Evolutionary conservation across 1,140 invertebrate species (phyloP), one percentile per base, ranked within the genome.

Genomic region (Agrypnia vestita): DNA sequence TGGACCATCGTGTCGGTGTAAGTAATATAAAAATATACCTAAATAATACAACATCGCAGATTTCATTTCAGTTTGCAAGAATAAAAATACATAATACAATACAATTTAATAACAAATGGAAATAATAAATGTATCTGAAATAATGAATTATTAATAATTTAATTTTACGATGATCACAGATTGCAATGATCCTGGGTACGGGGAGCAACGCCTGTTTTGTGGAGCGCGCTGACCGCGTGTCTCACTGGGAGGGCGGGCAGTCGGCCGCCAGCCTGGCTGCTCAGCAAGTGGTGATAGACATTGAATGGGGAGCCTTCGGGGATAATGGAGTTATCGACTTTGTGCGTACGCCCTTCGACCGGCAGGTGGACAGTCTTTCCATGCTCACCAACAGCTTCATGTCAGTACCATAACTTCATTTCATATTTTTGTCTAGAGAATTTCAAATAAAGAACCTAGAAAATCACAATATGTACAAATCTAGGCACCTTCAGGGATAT

Each of bases 281-380:
- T 6, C 62, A 83, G 43, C 77, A 76, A n/a, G 82, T 83, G 0
- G 82, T 83, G 47, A 83, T 83, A 35, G 98, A 99, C 87, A 95
- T 95, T n/a, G 97, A 99, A 90, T 98, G 96, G 97, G 97, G 97
- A 59, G 97, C 97, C n/a, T 98, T 98, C 87, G 97, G 97, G 0
- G 96, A 98, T 86, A 93, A 95, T 82, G 96, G 96, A 10, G 91
- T 91, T 61, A 86, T 99, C 8, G 94, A 97, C 85, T 96, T 96
- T 85, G 88, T 98, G 12, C 88, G 92, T 49, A 98, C 97, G 0
- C 92, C 95, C 81, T 97, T 95, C 86, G 97, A 99, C 86, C 87
- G 89, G 17, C 91, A 93, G 64, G 93, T 99, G 67, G 97, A 99
- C 86, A 88, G 91, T 4, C 91, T 93, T 75, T 97, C 96, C 1